These are phyloP conservation scores for Sialia sialis DNA, from an alignment of 2,113 vertebrate species.

Conservation along the genomic window DNA sequence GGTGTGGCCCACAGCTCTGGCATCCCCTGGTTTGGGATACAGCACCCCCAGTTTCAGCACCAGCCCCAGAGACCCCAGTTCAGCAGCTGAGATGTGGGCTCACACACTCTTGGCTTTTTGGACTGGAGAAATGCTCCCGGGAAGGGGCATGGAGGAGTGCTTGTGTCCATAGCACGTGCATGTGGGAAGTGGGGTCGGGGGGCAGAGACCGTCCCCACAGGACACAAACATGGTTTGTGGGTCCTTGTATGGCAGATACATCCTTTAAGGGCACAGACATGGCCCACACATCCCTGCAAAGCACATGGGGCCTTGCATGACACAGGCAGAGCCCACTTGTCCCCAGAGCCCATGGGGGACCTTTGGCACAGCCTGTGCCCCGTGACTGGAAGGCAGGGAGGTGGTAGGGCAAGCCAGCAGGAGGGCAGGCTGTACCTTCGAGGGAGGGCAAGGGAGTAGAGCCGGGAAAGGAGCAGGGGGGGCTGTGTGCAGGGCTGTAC, in stretches of 20 bases:
- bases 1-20: neutral
- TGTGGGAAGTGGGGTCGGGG: neutral
- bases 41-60: neutral
- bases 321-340: too few species aligned
- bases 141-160: neutral
- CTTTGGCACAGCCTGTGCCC: neutral
- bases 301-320: neutral
- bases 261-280: neutral
- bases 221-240: neutral
- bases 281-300: too few species aligned
- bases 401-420: fast-evolving
- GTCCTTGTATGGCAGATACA: neutral
- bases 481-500: neutral
- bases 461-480: too few species aligned
- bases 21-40: neutral
- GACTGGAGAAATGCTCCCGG: neutral
- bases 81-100: neutral
- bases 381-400: neutral
- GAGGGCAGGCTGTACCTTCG: neutral
- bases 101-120: neutral
- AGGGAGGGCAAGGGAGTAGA: neutral
- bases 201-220: neutral
- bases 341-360: neutral
- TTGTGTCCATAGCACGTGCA: neutral
- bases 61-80: neutral